phyloP scores from a whole-genome alignment of 1,140 invertebrate genomes.

The Drosophila neocordata region DNA sequence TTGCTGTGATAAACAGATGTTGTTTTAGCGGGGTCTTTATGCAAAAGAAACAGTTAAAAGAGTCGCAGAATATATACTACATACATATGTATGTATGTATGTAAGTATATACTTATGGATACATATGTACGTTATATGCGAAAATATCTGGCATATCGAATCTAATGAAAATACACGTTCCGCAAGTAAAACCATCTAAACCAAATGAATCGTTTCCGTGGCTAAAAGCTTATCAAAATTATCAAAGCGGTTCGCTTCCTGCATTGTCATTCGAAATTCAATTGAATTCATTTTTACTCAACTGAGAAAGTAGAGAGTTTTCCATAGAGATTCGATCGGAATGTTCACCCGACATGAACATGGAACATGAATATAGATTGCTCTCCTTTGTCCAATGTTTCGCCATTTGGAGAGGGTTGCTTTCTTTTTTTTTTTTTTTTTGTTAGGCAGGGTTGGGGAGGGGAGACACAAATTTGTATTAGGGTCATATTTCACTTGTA shows the following conservation, averaged over 20 bases:
- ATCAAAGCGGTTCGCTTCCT: neutral
- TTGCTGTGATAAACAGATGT: neutral
- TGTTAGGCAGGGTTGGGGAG: neutral
- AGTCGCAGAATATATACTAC: neutral
- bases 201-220: neutral
- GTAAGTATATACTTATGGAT: no score
- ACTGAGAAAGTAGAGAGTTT: neutral
- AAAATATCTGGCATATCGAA: neutral
- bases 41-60: neutral
- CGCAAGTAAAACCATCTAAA: neutral
- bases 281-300: conserved; percentile 30
- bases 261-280: conserved; percentile 35
- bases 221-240: neutral
- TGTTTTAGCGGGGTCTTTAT: conserved; percentile 6
- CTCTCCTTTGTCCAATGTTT: conserved; percentile 14
- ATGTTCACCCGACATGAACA: conserved; percentile 16
- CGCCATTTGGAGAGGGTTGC: conserved; percentile 27
- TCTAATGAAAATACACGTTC: neutral
- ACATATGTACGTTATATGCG: conserved; percentile 16
- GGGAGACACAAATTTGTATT: conserved; percentile 71
- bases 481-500: conserved; percentile 82
- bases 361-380: conserved; percentile 5
- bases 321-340: conserved; percentile 23
- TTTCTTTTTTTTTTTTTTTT: conserved; percentile 21
- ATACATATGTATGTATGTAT: no score